These are phyloP conservation scores for Antechinus stuartii DNA, from an alignment of 2,113 vertebrate species.

Conservation along the genomic window DNA sequence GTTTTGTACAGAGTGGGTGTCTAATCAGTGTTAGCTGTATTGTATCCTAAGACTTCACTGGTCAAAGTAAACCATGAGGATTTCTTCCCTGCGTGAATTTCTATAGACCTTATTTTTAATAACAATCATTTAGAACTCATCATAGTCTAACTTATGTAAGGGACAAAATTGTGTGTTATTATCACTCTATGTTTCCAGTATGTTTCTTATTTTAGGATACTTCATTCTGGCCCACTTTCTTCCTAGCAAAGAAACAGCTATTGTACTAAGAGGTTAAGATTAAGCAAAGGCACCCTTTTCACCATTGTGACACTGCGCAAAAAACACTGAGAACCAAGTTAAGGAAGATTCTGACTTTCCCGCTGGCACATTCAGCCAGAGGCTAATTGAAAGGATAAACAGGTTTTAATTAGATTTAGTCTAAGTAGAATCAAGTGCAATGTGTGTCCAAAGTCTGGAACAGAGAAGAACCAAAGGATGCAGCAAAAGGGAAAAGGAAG, in stretches of 20 bases:
- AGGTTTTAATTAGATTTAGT: not conserved
- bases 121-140: not conserved
- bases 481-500: not conserved
- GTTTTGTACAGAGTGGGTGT: not conserved
- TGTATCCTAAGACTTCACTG: not conserved
- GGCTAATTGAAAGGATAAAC: not conserved
- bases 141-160: not conserved
- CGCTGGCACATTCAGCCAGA: not conserved
- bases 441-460: not conserved
- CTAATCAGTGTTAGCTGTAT: not conserved
- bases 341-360: not conserved
- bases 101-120: not conserved
- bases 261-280: not conserved
- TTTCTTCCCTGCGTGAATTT: not conserved
- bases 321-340: not conserved
- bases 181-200: not conserved
- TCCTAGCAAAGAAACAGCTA: not conserved
- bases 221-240: slow-evolving; percentile 5
- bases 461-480: not conserved
- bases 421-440: not conserved
- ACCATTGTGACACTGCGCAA: slow-evolving; percentile 16
- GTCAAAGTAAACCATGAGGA: not conserved
- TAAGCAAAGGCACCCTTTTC: not conserved
- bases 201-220: not conserved
- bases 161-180: not conserved